These are phyloP conservation scores for Macaca fascicularis DNA, from an alignment of 2,113 vertebrate species.

Conservation along the genomic window DNA sequence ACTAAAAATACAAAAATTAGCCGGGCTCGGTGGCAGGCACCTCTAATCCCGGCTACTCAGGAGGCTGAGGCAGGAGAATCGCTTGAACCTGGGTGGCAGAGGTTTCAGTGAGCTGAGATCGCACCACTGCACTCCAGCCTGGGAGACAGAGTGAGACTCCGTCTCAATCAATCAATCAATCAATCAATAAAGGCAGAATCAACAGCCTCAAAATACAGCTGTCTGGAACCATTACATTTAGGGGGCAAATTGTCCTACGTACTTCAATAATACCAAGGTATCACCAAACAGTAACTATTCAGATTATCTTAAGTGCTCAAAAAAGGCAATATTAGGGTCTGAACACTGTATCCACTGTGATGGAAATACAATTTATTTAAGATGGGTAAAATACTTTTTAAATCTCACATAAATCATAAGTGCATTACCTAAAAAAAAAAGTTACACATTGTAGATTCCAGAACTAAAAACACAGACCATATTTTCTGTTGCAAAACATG, in stretches of 20 bases:
- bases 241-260: neutral
- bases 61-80: too few relatives aligned
- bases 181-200: neutral
- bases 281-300: slow-evolving; percentile 15
- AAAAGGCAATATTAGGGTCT: slow-evolving; percentile 35
- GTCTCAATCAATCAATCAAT: too few relatives aligned
- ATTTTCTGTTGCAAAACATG: slow-evolving; percentile 56
- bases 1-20: too few relatives aligned
- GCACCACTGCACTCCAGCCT: too few relatives aligned
- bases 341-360: neutral
- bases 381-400: slow-evolving; percentile 29
- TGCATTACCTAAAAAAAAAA: neutral
- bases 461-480: slow-evolving; percentile 40
- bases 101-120: too few relatives aligned
- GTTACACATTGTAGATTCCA: slow-evolving; percentile 29
- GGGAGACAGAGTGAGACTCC: too few relatives aligned
- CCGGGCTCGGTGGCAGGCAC: too few relatives aligned
- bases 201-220: slow-evolving; percentile 23
- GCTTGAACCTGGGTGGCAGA: too few relatives aligned
- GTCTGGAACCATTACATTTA: slow-evolving; percentile 32
- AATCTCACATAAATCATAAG: slow-evolving; percentile 8
- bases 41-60: too few relatives aligned
- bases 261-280: slow-evolving; percentile 29
- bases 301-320: slow-evolving; percentile 12
- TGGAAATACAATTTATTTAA: slow-evolving; percentile 21